Conservation (phyloP, 2,888 invertebrate species). For the Bembecia ichneumoniformis region DNA sequence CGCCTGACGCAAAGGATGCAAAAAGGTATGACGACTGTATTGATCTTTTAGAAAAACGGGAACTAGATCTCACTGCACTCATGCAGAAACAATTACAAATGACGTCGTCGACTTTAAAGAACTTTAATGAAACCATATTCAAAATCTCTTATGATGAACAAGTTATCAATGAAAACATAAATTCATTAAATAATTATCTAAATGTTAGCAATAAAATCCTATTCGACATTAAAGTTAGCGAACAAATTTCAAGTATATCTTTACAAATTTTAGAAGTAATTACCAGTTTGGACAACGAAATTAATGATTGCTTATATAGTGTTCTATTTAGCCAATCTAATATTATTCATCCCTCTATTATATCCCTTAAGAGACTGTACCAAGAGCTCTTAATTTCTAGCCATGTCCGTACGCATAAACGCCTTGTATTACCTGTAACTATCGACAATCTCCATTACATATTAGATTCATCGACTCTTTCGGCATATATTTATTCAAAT, state of each 20-base stretch:
- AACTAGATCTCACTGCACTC: slow-evolving; percentile 11
- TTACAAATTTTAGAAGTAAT: slow-evolving; percentile 16
- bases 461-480: slow-evolving; percentile 14
- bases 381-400: slow-evolving; percentile 14
- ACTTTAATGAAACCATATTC: slow-evolving; percentile 17
- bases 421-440: slow-evolving; percentile 14
- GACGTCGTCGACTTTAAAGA: slow-evolving; percentile 16
- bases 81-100: slow-evolving; percentile 18
- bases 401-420: slow-evolving; percentile 12
- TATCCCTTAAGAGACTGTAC: slow-evolving; percentile 11
- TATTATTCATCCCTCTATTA: slow-evolving; percentile 17
- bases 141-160: slow-evolving; percentile 19
- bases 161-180: slow-evolving; percentile 16
- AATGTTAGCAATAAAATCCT: too few species aligned
- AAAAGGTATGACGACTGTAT: slow-evolving; percentile 2
- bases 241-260: slow-evolving; percentile 17
- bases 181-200: slow-evolving; percentile 12
- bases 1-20: neutral
- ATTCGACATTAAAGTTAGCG: slow-evolving; percentile 12
- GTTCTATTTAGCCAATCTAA: slow-evolving; percentile 20
- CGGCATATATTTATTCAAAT: slow-evolving; percentile 18
- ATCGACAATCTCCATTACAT: slow-evolving; percentile 14
- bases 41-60: slow-evolving; percentile 12
- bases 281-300: slow-evolving; percentile 7
- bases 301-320: slow-evolving; percentile 14